These are phyloP conservation scores for Orthonevra nobilis DNA, from an alignment of 2,888 invertebrate genomes.

Conservation along the genomic window DNA sequence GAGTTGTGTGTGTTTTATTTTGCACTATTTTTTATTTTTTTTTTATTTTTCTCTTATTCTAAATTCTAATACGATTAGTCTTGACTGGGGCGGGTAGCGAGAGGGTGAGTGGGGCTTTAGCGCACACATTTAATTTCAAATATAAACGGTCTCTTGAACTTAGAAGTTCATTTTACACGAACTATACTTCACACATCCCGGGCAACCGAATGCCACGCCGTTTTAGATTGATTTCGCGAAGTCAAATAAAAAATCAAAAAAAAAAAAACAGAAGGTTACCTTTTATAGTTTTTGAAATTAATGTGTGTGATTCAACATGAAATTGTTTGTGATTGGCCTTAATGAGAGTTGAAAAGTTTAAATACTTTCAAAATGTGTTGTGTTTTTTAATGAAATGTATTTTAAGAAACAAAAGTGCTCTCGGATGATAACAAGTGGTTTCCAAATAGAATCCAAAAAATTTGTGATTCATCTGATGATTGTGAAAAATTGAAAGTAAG, in stretches of 20 bases:
- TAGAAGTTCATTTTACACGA: slow-evolving; percentile 51
- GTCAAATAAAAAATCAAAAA: too few species aligned
- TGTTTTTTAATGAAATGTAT: too few species aligned
- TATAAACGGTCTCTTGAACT: slow-evolving; percentile 57
- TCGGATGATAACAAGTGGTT: too few species aligned
- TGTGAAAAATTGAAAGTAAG: too few species aligned
- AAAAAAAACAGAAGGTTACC: too few species aligned
- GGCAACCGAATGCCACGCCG: slow-evolving; percentile 34
- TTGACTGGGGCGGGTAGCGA: slow-evolving; percentile 17
- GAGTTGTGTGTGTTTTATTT: background rate
- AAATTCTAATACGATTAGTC: slow-evolving; percentile 63
- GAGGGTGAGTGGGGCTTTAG: slow-evolving; percentile 40
- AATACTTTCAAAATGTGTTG: too few species aligned
- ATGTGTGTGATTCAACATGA: too few species aligned
- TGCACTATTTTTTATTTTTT: background rate
- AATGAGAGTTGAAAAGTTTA: too few species aligned
- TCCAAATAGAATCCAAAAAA: too few species aligned
- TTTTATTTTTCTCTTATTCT: slow-evolving; percentile 13
- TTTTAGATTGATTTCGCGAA: slow-evolving; percentile 17
- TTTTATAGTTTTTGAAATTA: background rate
- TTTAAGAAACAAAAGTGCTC: too few species aligned
- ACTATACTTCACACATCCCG: background rate
- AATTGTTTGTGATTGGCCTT: slow-evolving; percentile 7
- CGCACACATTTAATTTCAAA: slow-evolving; percentile 47
- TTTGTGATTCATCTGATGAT: too few species aligned